Conservation (phyloP, 2,888 invertebrate genomes). For the Drosophila mettleri region DNA sequence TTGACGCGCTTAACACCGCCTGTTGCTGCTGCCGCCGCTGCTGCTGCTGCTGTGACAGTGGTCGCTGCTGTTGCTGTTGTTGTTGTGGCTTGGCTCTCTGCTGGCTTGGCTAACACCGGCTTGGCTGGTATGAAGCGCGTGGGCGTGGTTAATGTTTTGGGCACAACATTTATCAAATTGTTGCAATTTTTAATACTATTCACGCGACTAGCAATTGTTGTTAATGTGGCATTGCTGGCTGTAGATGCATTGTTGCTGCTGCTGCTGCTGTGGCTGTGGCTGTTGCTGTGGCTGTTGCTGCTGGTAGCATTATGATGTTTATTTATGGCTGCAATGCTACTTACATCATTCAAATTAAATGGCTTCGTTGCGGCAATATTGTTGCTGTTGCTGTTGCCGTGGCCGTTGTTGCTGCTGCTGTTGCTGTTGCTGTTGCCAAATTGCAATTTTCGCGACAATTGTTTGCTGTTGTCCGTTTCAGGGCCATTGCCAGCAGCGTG, state of each 20-base stretch:
- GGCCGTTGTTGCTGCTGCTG: slow-evolving; percentile 29
- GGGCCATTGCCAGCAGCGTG: slow-evolving; percentile 43
- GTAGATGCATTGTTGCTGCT: slow-evolving; percentile 21
- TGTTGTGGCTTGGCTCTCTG: slow-evolving; percentile 30
- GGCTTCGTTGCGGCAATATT: slow-evolving; percentile 56
- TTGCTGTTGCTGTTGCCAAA: slow-evolving; percentile 36
- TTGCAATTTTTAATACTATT: slow-evolving; percentile 49
- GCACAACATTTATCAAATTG: slow-evolving; percentile 51
- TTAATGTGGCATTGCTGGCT: slow-evolving; percentile 39
- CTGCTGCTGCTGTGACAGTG: slow-evolving; percentile 21
- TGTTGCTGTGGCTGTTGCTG: slow-evolving; percentile 47
- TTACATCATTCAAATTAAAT: slow-evolving; percentile 77
- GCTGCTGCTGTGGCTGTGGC: slow-evolving; percentile 23
- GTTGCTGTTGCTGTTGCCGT: slow-evolving; percentile 20
- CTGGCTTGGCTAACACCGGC: slow-evolving; percentile 57
- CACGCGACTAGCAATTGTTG: slow-evolving; percentile 46
- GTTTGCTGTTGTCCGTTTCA: slow-evolving; percentile 38
- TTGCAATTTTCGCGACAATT: slow-evolving; percentile 40
- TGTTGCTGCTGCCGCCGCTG: slow-evolving; percentile 34
- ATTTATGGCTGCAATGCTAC: slow-evolving; percentile 66
- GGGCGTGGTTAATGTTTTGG: slow-evolving; percentile 72
- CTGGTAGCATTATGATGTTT: slow-evolving; percentile 67
- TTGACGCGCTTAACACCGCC: slow-evolving; percentile 73
- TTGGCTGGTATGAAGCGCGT: slow-evolving; percentile 71
- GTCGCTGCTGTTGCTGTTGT: slow-evolving; percentile 22